phyloP scores from a whole-genome alignment of 2,797 vertebrate species.

The Malacoraja senta region DNA sequence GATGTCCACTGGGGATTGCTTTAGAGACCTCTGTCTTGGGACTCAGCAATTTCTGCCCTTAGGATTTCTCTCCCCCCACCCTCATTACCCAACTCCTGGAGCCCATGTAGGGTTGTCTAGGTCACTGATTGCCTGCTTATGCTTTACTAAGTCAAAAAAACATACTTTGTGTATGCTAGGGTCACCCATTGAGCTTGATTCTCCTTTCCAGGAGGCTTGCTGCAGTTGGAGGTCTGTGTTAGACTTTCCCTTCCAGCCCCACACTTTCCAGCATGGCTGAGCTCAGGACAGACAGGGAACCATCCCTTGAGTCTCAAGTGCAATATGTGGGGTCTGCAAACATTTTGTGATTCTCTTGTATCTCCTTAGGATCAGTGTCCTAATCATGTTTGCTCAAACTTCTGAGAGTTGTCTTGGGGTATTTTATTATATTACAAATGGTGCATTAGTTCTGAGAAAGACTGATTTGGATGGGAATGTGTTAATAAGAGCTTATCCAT shows the following conservation, averaged over 20 bases:
- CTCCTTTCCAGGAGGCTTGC: neutral
- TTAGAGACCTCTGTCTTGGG: neutral
- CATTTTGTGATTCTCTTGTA: no score
- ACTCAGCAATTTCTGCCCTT: neutral
- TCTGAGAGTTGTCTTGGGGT: neutral
- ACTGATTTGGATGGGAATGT: neutral
- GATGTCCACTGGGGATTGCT: neutral
- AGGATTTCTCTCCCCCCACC: neutral
- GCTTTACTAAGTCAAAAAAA: no score
- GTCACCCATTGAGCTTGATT: neutral
- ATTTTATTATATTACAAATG: neutral
- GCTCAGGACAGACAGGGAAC: neutral
- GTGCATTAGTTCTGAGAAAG: neutral
- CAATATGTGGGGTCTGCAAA: no score
- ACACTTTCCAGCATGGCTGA: neutral
- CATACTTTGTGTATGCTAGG: no score
- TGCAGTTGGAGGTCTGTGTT: neutral
- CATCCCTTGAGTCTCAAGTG: no score
- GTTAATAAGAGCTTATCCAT: neutral
- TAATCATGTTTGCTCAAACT: neutral
- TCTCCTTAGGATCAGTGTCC: no score
- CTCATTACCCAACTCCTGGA: neutral
- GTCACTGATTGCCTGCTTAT: no score
- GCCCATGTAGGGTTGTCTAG: no score
- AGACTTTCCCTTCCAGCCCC: neutral